Base-by-base conservation (phyloP, 2,888 invertebrate species). In the Apamea monoglypha region DNA sequence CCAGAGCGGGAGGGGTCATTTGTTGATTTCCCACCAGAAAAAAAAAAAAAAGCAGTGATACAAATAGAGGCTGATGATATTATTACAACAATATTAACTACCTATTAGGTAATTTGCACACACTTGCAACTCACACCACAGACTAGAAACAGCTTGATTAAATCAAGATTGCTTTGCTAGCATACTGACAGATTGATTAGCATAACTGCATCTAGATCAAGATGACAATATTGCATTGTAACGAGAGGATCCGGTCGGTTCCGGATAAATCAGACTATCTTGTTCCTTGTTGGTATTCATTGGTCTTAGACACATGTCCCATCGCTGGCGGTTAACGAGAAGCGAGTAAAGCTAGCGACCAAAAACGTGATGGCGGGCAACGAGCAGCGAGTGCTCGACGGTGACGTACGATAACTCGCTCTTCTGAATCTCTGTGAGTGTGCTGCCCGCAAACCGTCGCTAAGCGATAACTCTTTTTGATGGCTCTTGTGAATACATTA, bases 101-200 rank as follows among this genome's bases (percentile, higher is more conserved):
- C 2, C 4, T 21, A 44, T 50, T 32, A 81, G 3, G n/a, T 67
- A 61, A 82, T 74, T 67, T 82, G 59, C 50, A 74, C 47, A 50
- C 40, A 59, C 25, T 66, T 32, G 21, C 29, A 59, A 59, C 40
- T 59, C 40, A 10, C 47, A 56, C 25, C 32, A 44, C 12, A 50
- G 50, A 71, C 72, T 74, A 85, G n/a, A 67, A 74, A 74, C 71
- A 16, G 32, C 67, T 66, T 72, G 14, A 83, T 72, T 75, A 44
- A 77, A 82, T 77, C 70, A 40, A 69, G 64, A 69, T 70, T 66
- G 74, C 74, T 56, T 69, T 69, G 74, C 29, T 67, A 44, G 82
- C 82, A 84, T 76, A 84, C 80, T 74, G 76, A 80, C 70, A 61
- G 61, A 66, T 61, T 75, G 50, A 87, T 86, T 86, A 72, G 25